A percentile compares a stretch with the other conserved stretches of the same genome.
Conservation (phyloP, 2,113 vertebrate genomes). For the Loxodonta africana region DNA sequence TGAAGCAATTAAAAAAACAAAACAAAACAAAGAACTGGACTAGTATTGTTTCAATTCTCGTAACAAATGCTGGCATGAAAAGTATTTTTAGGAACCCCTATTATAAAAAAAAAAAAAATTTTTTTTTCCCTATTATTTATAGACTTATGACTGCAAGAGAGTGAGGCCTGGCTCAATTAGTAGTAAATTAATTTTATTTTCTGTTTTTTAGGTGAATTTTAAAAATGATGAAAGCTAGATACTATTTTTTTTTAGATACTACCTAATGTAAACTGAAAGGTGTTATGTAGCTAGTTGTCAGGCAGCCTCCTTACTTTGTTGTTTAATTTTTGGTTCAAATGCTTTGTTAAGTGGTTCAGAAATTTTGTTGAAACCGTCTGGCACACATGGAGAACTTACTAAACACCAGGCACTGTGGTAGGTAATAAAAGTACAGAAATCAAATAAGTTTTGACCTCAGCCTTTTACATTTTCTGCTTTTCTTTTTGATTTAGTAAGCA, state of each 20-base stretch:
- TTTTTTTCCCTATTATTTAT: neutral
- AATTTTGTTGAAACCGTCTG: neutral
- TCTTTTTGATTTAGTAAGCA: neutral
- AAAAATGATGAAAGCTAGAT: neutral
- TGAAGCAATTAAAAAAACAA: neutral
- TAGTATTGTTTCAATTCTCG: neutral
- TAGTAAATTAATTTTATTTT: conserved; percentile 19
- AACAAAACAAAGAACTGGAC: neutral
- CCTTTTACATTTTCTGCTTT: neutral
- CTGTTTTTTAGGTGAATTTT: neutral
- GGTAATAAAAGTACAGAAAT: neutral
- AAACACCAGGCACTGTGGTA: neutral
- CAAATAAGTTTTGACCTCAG: neutral
- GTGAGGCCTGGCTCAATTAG: neutral
- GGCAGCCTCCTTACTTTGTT: neutral
- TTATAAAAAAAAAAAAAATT: too few relatives aligned
- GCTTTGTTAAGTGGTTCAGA: neutral
- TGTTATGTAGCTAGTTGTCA: neutral
- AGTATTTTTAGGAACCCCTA: conserved; percentile 26
- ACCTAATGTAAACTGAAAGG: neutral
- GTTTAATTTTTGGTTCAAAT: neutral
- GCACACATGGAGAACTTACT: neutral
- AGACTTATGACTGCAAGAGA: neutral
- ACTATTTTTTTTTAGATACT: neutral
- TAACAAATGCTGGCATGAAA: neutral